These are phyloP conservation scores for Eilema sororculum DNA, from an alignment of 2,888 invertebrate species.

Conservation along the genomic window DNA sequence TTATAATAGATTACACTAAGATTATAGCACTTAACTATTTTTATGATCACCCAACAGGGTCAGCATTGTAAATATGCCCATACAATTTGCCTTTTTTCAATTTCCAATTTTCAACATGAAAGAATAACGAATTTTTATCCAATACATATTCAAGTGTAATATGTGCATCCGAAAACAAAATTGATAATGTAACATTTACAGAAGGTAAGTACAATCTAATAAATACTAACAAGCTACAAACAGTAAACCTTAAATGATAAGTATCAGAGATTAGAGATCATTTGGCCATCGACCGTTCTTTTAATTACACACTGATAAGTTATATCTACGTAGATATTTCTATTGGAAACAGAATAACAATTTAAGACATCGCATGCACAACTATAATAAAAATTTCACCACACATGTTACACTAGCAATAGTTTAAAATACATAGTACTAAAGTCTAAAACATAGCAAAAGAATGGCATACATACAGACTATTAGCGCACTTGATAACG, in stretches of 20 bases:
- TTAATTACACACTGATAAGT: constrained; percentile 39
- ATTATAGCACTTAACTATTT: too few relatives aligned
- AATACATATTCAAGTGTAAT: neutral
- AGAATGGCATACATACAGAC: neutral
- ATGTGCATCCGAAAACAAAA: neutral
- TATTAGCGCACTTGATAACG: neutral
- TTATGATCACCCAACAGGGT: too few relatives aligned
- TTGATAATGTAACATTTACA: neutral
- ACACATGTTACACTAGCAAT: neutral
- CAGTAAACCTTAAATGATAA: constrained; percentile 4
- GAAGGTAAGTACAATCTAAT: neutral
- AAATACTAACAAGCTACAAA: constrained; percentile 9
- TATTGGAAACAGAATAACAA: constrained; percentile 1
- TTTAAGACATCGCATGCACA: neutral
- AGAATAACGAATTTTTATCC: too few relatives aligned
- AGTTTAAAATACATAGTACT: neutral
- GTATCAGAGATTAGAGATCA: constrained; percentile 44
- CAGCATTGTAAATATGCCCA: too few relatives aligned
- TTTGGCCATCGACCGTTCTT: constrained; percentile 46
- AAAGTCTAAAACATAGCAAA: neutral
- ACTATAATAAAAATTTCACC: neutral
- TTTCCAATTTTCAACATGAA: too few relatives aligned
- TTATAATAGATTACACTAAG: too few relatives aligned
- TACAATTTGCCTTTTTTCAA: too few relatives aligned
- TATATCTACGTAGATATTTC: neutral